Base-by-base conservation (phyloP, 2,113 vertebrate genomes). In the Redunca redunca region DNA sequence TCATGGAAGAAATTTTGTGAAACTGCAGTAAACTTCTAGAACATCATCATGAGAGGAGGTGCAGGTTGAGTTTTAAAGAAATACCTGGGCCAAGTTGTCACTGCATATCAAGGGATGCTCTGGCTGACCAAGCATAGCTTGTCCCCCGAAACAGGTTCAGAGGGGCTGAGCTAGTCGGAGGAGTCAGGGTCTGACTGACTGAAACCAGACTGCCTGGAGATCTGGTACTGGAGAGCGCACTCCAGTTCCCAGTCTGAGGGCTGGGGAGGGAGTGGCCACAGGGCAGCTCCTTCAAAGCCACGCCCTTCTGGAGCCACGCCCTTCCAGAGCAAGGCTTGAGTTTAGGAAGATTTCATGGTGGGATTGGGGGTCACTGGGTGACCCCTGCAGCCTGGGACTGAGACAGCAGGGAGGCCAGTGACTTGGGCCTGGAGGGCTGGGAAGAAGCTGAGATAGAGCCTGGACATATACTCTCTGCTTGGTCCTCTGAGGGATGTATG, bases 301-400 rank as follows among this genome's bases (percentile, higher is more conserved):
- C 0, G 1, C 16, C 15, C 50, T 55, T n/a, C 16, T 0, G 62
- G 15, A 64, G 60, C 60, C 71, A 40, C 0, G 5, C 26, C 26
- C 46, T 74, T 33, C 46, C 21, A 0, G 60, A 36, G 57, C 16
- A 16, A 26, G 30, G 28, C 26, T 62, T 11, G 2, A 60, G 30
- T 50, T 28, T 19, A n/a, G 26, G 62, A 46, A 92, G 57, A 14
- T 40, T 84, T 90, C 33, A 3, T 3, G 17, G 52, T 9, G n/a
- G 28, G 17, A 13, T 8, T 43, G 67, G 19, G 67, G 33, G 21
- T 28, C 5, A 2, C 10, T 5, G 48, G 48, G 16, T 9, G 23
- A 30, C 2, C 36, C 30, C n/a, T 62, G 40, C 21, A 64, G 55
- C n/a, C 6, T 71, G 10, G 55, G 28, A 53, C 26, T 28, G 33